Conservation (phyloP, 2,113 vertebrate species). For the Nibea coibor region DNA sequence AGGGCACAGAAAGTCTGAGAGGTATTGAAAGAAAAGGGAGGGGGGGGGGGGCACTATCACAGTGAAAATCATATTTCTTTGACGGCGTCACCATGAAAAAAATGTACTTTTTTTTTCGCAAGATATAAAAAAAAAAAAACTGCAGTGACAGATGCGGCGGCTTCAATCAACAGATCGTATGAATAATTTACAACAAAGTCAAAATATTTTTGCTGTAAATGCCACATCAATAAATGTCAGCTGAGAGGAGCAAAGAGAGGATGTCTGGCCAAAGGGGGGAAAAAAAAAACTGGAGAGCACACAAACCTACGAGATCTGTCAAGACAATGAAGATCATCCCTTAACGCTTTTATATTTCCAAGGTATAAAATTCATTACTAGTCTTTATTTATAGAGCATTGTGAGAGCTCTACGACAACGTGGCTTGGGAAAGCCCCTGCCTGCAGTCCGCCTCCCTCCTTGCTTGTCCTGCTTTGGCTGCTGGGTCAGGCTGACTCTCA, state of each 20-base stretch:
- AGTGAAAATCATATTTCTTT: background rate
- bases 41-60: background rate
- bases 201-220: conserved; percentile 8
- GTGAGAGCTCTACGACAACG: conserved; percentile 53
- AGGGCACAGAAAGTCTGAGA: background rate
- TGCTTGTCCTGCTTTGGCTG: conserved; percentile 59
- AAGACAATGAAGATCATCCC: conserved; percentile 28
- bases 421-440: conserved; percentile 78
- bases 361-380: conserved; percentile 30
- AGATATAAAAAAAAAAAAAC: too few relatives aligned
- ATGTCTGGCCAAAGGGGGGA: background rate
- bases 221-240: conserved; percentile 9
- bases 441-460: conserved; percentile 55
- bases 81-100: too few relatives aligned
- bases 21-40: background rate
- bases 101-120: too few relatives aligned
- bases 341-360: conserved; percentile 31
- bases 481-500: conserved; percentile 73
- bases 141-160: background rate
- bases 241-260: background rate
- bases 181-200: background rate
- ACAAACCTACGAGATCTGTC: conserved; percentile 14
- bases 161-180: background rate
- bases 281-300: background rate
- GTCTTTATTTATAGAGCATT: conserved; percentile 68